phyloP scores from a whole-genome alignment of 2,797 vertebrate genomes.

The Sebastes cheni region DNA sequence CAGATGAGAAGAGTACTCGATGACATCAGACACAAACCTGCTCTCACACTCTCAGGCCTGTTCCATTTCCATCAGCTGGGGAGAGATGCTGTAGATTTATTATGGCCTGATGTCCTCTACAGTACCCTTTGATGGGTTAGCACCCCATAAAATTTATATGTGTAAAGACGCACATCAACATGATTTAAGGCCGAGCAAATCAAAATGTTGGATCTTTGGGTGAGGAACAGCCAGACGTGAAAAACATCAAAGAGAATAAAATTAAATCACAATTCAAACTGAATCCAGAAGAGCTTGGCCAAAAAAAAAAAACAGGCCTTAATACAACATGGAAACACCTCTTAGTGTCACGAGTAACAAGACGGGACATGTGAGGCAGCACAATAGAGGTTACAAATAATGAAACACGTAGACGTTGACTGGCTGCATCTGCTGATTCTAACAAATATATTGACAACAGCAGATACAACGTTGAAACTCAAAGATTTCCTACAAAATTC shows the following conservation, averaged over 20 bases:
- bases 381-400: neutral
- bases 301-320: neutral
- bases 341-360: neutral
- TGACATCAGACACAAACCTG: conserved; percentile 3
- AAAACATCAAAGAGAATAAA: conserved; percentile 24
- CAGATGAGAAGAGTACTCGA: neutral
- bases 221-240: neutral
- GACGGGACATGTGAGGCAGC: neutral
- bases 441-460: no score
- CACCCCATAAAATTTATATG: neutral
- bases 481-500: no score
- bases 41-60: neutral
- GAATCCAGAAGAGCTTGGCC: neutral
- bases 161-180: conserved; percentile 13
- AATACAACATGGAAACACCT: neutral
- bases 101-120: neutral
- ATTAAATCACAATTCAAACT: neutral
- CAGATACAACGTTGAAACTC: fast-evolving
- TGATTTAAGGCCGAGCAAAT: conserved; percentile 2
- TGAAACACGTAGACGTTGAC: neutral
- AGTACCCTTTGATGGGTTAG: conserved; percentile 10
- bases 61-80: conserved; percentile 20
- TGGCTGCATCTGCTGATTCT: no score
- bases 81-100: conserved; percentile 28
- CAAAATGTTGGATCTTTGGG: neutral